Conservation (phyloP, 2,888 invertebrate genomes). For the Ryuthela nishihirai region DNA sequence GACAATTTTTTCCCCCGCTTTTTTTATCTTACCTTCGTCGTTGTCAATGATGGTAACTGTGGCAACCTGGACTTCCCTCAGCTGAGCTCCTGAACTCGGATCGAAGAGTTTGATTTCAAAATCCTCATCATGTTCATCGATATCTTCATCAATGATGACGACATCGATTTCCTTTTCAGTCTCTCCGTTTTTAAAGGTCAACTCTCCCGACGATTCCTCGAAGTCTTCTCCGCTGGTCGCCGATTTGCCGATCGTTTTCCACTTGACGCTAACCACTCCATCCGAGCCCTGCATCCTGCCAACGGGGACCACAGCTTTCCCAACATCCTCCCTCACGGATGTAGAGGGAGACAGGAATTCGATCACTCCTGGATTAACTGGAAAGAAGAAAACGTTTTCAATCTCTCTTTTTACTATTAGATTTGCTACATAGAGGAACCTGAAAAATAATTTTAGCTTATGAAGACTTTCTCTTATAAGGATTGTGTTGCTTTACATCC, state of each 20-base stretch:
- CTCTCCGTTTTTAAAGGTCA: slow-evolving; percentile 2
- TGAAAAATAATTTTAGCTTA: too few relatives aligned
- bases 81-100: background rate
- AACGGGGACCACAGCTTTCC: background rate
- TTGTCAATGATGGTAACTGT: background rate
- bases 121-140: background rate
- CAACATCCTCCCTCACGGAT: background rate
- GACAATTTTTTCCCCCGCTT: too few relatives aligned
- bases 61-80: background rate
- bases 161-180: background rate
- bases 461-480: too few relatives aligned
- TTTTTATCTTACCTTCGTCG: slow-evolving; percentile 14
- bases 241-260: background rate
- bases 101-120: slow-evolving; percentile 4
- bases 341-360: background rate
- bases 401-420: too few relatives aligned
- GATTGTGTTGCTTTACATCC: too few relatives aligned
- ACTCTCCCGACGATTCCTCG: background rate
- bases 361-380: slow-evolving; percentile 2
- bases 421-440: too few relatives aligned
- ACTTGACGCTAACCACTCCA: background rate
- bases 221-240: background rate
- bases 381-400: too few relatives aligned
- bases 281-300: background rate
- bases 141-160: background rate